A percentile compares a stretch with the other conserved stretches of the same genome.
Evolutionary conservation across 1,140 invertebrate genomes (phyloP).

Genomic region (Reticulitermes speratus): DNA sequence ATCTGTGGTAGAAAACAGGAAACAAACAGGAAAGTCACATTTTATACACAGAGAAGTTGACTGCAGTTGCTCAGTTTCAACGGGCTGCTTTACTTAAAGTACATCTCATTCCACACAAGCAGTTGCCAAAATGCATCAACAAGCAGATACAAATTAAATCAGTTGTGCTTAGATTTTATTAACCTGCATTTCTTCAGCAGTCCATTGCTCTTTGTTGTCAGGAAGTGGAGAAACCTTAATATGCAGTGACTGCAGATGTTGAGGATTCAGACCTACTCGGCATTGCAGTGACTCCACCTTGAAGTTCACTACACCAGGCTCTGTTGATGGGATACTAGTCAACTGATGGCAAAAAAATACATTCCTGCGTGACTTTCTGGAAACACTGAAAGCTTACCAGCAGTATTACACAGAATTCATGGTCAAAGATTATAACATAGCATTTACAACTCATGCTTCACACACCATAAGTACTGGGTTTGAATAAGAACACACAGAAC

Average conservation of each 20-base stretch:
- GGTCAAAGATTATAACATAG: no score
- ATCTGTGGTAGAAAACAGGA: no score
- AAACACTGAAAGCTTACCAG: no score
- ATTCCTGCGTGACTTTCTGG: no score
- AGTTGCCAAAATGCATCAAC: not conserved
- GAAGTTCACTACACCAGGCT: conserved; percentile 86
- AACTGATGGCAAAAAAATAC: conserved; percentile 53
- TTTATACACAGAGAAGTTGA: no score
- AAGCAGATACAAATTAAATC: not conserved
- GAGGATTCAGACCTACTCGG: conserved; percentile 78
- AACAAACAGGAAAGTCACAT: no score
- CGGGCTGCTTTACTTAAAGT: no score
- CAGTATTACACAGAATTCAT: no score
- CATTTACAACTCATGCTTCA: no score
- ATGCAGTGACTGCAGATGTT: conserved; percentile 86
- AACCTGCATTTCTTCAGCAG: conserved; percentile 79
- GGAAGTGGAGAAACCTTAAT: conserved; percentile 81
- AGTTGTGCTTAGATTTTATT: not conserved
- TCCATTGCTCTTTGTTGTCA: conserved; percentile 85
- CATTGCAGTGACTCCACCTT: conserved; percentile 84
- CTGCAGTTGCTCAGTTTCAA: no score
- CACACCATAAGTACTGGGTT: no score
- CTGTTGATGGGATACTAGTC: conserved; percentile 67
- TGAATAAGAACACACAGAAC: no score
- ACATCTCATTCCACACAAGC: not conserved